Percentiles rank a stretch among this genome's conserved stretches.
Evolutionary conservation across 1,140 invertebrate species (phyloP).

Genomic region (Drosophila ercepeae): DNA sequence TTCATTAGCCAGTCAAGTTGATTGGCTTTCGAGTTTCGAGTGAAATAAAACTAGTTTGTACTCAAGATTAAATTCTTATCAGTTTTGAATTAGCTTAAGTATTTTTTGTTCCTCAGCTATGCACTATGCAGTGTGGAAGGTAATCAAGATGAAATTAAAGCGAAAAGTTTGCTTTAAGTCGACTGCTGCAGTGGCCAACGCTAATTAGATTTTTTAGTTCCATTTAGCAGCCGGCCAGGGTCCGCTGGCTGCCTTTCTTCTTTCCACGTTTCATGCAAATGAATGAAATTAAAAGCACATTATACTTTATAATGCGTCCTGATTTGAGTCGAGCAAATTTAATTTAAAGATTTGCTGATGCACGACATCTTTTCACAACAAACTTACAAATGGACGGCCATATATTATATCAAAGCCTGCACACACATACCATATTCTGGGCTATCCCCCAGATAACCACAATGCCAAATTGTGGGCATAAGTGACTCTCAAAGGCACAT

Average conservation of each 20-base stretch:
- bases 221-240: conserved; percentile 39
- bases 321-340: conserved; percentile 73
- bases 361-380: neutral
- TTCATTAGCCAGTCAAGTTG: conserved; percentile 72
- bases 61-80: neutral
- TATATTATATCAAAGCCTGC: conserved; percentile 56
- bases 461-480: conserved; percentile 79
- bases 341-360: conserved; percentile 73
- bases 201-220: conserved; percentile 80
- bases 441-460: conserved; percentile 58
- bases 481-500: conserved; percentile 72
- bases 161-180: conserved; percentile 77
- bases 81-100: neutral
- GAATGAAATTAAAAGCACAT: conserved; percentile 83
- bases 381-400: conserved; percentile 25
- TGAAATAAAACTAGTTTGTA: neutral
- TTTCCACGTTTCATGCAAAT: conserved; percentile 60
- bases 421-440: conserved; percentile 1
- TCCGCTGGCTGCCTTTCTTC: conserved; percentile 14
- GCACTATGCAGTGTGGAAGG: conserved; percentile 14
- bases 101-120: neutral
- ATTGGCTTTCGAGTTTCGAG: conserved; percentile 65
- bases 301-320: conserved; percentile 77
- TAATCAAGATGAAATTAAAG: conserved; percentile 80
- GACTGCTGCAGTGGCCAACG: conserved; percentile 42